Base-by-base conservation (phyloP, 2,113 vertebrate species). In the Lophius piscatorius region DNA sequence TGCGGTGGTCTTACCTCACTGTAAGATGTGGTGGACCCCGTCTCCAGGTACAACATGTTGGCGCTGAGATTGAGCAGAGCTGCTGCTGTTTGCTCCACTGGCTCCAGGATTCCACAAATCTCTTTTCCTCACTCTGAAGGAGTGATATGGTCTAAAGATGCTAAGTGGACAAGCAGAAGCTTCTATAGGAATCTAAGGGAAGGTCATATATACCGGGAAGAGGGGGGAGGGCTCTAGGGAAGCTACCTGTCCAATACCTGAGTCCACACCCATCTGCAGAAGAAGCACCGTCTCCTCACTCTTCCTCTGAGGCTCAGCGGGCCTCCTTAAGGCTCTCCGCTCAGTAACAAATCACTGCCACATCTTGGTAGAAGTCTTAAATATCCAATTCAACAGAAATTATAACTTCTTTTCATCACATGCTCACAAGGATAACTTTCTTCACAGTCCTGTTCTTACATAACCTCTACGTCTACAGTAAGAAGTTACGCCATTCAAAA, bases 21-120 rank as follows among this genome's bases (percentile, higher is more conserved):
- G 93, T 98, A 99, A 51, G 97, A 94, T 78, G 95, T 90, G 70
- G 96, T 92, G 84, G 94, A 90, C 85, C 94, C 96, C 88, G 95
- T 98, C 92, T 99, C 97, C 89, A 99, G 94, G 92, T 99, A 99
- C 95, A 99, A 95, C 96, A 99, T 99, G 94, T 95, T 99, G 94
- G 96, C 96, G 90, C 95, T 95, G 81, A 99, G 94, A 85, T 96
- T 95, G 91, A 97, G 94, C 94, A 98, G 91, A 89, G 93, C 93
- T 84, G 90, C 92, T 87, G 94, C 93, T 90, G 96, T 98, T 92
- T 95, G 95, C 87, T 96, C 94, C 93, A 95, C 95, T 91, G 96
- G 91, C 94, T 98, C 95, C 96, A 98, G 96, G 94, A 88, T 96
- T 95, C 92, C 92, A 88, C 88, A 89, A 91, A 94, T 94, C 92